phyloP scores from a whole-genome alignment of 2,888 invertebrate species.

The Tinea trinotella region DNA sequence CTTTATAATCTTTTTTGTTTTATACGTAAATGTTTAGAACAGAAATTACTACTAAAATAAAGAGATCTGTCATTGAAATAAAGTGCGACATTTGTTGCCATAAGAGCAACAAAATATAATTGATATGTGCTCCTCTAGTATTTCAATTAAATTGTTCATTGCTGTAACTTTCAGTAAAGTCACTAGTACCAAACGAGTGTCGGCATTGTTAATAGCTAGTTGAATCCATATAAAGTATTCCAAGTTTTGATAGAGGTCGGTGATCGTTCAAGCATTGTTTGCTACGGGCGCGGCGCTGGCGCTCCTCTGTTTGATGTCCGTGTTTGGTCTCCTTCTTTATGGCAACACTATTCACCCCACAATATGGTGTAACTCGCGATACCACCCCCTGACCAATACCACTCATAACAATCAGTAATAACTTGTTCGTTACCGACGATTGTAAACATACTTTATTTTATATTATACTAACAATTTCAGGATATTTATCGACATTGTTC shows the following conservation, averaged over 20 bases:
- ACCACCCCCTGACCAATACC: background rate
- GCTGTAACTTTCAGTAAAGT: too few species aligned
- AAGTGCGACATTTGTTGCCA: too few species aligned
- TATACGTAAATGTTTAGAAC: too few species aligned
- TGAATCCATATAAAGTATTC: constrained; percentile 1
- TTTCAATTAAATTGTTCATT: too few species aligned
- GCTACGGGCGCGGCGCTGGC: constrained; percentile 43
- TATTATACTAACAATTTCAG: background rate
- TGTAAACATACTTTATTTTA: background rate
- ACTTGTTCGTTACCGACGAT: background rate
- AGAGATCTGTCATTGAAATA: too few species aligned
- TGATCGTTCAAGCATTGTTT: constrained; percentile 58
- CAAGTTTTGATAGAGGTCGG: constrained; percentile 31
- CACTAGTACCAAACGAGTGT: too few species aligned
- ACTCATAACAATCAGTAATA: constrained; percentile 8
- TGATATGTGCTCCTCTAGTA: too few species aligned
- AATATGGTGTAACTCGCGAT: constrained; percentile 1
- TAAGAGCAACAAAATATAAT: too few species aligned
- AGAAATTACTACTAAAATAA: too few species aligned
- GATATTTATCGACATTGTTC: background rate
- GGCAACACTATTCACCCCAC: constrained; percentile 29
- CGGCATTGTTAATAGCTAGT: too few species aligned
- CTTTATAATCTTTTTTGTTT: too few species aligned
- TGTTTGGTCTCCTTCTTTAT: constrained; percentile 64
- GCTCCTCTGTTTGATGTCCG: constrained; percentile 53